These are phyloP conservation scores for Sesamia nonagrioides DNA, from an alignment of 1,140 invertebrate species.

Conservation along the genomic window DNA sequence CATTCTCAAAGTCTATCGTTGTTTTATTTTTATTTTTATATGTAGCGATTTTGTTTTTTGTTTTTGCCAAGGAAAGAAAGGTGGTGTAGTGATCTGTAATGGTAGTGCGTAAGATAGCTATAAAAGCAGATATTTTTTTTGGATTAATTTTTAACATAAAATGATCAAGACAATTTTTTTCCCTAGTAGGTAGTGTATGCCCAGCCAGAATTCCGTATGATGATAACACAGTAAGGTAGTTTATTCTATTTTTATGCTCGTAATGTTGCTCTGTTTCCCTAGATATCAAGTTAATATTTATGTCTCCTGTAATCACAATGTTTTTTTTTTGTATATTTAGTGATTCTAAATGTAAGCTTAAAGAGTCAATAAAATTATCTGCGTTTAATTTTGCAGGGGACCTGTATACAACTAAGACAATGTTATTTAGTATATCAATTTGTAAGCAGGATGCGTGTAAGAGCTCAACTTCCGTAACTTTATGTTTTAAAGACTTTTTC, in stretches of 20 bases:
- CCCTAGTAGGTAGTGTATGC: not conserved
- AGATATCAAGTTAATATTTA: not conserved
- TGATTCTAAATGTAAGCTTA: not conserved
- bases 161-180: constrained; percentile 48
- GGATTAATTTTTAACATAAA: constrained; percentile 53
- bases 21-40: constrained; percentile 45
- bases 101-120: constrained; percentile 48
- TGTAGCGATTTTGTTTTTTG: constrained; percentile 17
- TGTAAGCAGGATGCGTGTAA: not conserved
- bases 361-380: constrained; percentile 4
- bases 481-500: constrained; percentile 6
- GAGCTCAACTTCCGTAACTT: not conserved
- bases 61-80: constrained; percentile 40
- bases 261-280: not conserved
- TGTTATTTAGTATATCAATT: constrained; percentile 1
- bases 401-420: not conserved
- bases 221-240: constrained; percentile 6
- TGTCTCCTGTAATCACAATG: not conserved
- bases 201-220: constrained; percentile 1
- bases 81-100: constrained; percentile 29
- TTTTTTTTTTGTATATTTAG: constrained; percentile 10
- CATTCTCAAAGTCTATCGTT: constrained; percentile 27
- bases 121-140: constrained; percentile 31
- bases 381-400: too few species aligned
- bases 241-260: constrained; percentile 14